Conservation (phyloP, 2,113 vertebrate species). For the Micronisus gabar region DNA sequence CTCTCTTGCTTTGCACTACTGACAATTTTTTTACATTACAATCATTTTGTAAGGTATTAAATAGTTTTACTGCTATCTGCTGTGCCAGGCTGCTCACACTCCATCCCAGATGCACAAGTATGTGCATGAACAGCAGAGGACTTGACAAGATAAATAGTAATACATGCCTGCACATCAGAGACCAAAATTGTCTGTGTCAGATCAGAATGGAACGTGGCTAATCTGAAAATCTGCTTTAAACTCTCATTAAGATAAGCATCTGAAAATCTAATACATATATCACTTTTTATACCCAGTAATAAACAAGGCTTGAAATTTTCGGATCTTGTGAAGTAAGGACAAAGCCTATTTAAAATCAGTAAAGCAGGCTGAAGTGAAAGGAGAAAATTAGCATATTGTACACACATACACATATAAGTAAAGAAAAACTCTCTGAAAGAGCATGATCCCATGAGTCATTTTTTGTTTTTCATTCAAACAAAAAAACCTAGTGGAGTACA, state of each 20-base stretch:
- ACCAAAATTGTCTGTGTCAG: neutral
- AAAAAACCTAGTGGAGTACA: neutral
- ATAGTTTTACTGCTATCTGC: neutral
- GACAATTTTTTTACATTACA: neutral
- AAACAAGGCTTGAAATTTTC: neutral
- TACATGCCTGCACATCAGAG: neutral
- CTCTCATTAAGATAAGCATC: neutral
- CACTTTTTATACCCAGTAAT: neutral
- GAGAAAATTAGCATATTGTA: neutral
- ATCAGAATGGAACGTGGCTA: neutral
- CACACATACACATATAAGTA: neutral
- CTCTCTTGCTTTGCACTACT: neutral
- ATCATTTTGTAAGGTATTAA: neutral
- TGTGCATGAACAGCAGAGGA: neutral
- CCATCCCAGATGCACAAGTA: neutral
- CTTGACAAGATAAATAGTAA: neutral
- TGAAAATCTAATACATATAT: neutral
- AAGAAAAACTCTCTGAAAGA: neutral
- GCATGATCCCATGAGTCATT: no score
- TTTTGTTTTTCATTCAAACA: neutral
- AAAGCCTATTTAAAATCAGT: neutral
- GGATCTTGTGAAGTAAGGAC: neutral
- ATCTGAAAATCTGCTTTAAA: neutral
- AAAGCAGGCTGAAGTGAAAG: neutral
- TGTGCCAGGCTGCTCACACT: neutral